Evolutionary conservation across 2,113 vertebrate species (phyloP).

Genomic region (Lanius ludovicianus): DNA sequence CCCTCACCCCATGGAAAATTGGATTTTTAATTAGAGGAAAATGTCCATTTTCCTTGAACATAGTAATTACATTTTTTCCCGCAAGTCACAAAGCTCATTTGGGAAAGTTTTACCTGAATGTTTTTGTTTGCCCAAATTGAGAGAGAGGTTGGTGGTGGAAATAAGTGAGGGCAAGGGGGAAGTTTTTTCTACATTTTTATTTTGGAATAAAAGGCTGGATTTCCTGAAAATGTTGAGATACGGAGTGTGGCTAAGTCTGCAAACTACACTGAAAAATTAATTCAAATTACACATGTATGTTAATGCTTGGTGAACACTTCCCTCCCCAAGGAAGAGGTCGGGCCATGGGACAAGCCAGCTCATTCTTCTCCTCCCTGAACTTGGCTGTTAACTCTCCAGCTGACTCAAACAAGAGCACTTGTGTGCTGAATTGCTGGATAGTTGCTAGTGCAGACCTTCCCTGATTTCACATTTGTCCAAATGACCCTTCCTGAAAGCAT

Average conservation of each 20-base stretch:
- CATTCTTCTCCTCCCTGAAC: neutral
- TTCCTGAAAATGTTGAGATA: neutral
- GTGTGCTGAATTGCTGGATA: neutral
- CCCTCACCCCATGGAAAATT: neutral
- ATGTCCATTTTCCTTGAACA: neutral
- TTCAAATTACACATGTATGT: neutral
- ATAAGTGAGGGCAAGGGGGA: neutral
- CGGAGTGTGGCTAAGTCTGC: neutral
- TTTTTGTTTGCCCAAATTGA: neutral
- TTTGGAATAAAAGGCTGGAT: neutral
- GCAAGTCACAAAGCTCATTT: neutral
- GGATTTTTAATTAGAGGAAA: constrained; percentile 36
- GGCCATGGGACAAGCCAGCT: neutral
- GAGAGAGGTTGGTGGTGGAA: neutral
- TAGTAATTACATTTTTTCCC: neutral
- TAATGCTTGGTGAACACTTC: neutral
- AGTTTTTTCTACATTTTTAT: neutral
- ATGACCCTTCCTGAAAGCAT: neutral
- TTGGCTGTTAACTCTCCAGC: neutral
- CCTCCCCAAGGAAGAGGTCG: neutral
- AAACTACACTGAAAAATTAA: neutral
- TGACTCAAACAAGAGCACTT: neutral
- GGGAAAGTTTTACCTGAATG: neutral
- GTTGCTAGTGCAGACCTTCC: neutral
- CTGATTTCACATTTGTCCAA: neutral